Evolutionary conservation across 2,797 vertebrate genomes (phyloP).

Genomic region (Cynodonichthys magdalenae): DNA sequence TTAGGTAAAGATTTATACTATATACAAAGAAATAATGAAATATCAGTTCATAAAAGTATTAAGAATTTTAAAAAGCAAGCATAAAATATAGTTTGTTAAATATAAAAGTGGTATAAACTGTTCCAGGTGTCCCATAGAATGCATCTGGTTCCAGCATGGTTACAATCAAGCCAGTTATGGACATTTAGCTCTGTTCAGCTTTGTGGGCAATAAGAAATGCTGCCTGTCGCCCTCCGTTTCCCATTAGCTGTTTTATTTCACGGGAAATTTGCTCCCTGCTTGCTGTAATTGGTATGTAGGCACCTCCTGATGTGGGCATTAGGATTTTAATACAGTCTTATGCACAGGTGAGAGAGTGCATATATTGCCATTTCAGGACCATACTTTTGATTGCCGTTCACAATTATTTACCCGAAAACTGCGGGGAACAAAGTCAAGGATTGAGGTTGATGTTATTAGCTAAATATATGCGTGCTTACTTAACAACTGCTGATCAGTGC

Average conservation of each 20-base stretch:
- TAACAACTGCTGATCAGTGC: too few species aligned
- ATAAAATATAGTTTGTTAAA: conserved; percentile 1
- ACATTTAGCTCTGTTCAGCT: conserved; percentile 60
- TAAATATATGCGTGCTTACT: conserved; percentile 19
- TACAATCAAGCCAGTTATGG: conserved; percentile 62
- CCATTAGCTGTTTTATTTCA: conserved; percentile 87
- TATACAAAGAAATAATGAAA: background rate
- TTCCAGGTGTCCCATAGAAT: conserved; percentile 37
- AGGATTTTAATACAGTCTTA: conserved; percentile 80
- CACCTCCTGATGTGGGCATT: conserved; percentile 82
- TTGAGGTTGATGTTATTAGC: conserved; percentile 72
- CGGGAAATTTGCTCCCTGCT: conserved; percentile 84
- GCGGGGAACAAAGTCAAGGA: conserved; percentile 70
- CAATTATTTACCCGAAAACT: conserved; percentile 73
- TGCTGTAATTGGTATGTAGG: conserved; percentile 83
- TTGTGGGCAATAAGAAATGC: conserved; percentile 70
- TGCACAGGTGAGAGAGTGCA: conserved; percentile 79
- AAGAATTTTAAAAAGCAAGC: conserved; percentile 7
- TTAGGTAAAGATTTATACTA: background rate
- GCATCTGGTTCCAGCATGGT: conserved; percentile 48
- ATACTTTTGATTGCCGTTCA: conserved; percentile 78
- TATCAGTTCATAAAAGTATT: conserved; percentile 1
- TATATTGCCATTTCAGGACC: conserved; percentile 81
- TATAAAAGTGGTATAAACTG: conserved; percentile 40
- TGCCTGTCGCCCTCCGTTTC: conserved; percentile 74